These are phyloP conservation scores for Plumapathes pennacea DNA, from an alignment of 92 coral and sea anemone species.

Conservation along the genomic window DNA sequence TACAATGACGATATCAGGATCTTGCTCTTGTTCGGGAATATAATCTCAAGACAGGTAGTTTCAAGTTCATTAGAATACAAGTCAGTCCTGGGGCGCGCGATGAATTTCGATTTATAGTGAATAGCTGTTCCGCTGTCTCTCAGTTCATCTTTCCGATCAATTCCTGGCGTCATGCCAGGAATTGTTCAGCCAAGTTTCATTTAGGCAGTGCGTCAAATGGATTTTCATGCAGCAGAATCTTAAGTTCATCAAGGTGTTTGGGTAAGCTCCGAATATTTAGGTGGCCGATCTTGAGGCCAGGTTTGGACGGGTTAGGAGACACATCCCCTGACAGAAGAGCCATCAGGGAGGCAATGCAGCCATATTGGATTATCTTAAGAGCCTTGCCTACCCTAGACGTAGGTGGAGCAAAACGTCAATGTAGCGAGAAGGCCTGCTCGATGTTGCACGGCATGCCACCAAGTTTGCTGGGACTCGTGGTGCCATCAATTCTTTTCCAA, in stretches of 20 bases:
- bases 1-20: constrained; percentile 14
- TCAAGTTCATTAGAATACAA: constrained; percentile 4
- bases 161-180: constrained; percentile 1
- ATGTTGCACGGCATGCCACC: no score
- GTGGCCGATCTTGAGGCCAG: constrained; percentile 14
- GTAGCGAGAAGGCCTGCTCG: no score
- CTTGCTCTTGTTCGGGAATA: constrained; percentile 16
- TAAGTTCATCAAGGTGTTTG: constrained; percentile 1
- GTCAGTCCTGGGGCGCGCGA: constrained; percentile 7
- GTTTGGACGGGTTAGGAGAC: constrained; percentile 1
- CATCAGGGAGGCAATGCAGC: neutral
- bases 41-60: constrained; percentile 12
- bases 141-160: constrained; percentile 1
- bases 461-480: no score
- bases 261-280: constrained; percentile 11
- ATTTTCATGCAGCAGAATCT: constrained; percentile 9
- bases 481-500: no score
- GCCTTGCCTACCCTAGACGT: no score
- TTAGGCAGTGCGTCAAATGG: neutral
- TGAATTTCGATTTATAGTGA: constrained; percentile 3
- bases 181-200: constrained; percentile 12
- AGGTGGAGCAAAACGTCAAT: no score
- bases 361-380: no score
- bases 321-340: constrained; percentile 11
- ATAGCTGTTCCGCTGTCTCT: constrained; percentile 7